Percentiles rank a stretch among this genome's conserved stretches.
phyloP scores from a whole-genome alignment of 64 coral and sea anemone genomes.

The Trachythela sp. region DNA sequence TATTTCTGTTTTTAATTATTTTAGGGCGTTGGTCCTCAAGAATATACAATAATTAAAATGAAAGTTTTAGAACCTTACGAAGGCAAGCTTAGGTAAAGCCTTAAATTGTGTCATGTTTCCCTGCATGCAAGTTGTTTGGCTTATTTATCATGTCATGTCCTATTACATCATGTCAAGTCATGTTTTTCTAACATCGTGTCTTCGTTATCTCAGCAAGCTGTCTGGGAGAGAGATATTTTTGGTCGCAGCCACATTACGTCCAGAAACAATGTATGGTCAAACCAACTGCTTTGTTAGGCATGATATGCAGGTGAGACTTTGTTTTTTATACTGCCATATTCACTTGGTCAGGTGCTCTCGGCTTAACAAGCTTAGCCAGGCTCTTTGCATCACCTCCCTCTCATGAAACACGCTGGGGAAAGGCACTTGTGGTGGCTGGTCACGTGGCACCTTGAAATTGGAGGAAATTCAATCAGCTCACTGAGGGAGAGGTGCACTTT shows the following conservation, averaged over 20 bases:
- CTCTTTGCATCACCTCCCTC: no score
- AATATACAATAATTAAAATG: constrained; percentile 97
- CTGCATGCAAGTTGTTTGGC: background rate
- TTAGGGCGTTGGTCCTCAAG: constrained; percentile 98
- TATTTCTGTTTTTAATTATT: background rate
- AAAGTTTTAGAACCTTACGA: constrained; percentile 67
- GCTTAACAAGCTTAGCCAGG: no score
- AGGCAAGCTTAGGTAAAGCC: constrained; percentile 72
- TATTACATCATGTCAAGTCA: background rate
- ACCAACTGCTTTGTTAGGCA: constrained; percentile 97
- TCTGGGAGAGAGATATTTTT: constrained; percentile 83
- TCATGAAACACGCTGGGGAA: no score
- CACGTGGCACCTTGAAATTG: no score
- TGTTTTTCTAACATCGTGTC: background rate
- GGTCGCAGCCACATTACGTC: constrained; percentile 85
- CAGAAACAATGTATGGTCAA: constrained; percentile 99
- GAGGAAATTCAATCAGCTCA: no score
- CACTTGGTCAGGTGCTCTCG: background rate
- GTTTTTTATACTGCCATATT: background rate
- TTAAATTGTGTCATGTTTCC: background rate
- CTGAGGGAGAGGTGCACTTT: no score
- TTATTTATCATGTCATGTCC: background rate
- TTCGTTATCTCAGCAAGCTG: constrained; percentile 40
- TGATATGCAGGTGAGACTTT: constrained; percentile 72
- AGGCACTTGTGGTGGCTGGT: no score